Evolutionary conservation across 2,888 invertebrate genomes (phyloP), one percentile per base, ranked within the genome.

Genomic region (Yponomeuta sedellus): DNA sequence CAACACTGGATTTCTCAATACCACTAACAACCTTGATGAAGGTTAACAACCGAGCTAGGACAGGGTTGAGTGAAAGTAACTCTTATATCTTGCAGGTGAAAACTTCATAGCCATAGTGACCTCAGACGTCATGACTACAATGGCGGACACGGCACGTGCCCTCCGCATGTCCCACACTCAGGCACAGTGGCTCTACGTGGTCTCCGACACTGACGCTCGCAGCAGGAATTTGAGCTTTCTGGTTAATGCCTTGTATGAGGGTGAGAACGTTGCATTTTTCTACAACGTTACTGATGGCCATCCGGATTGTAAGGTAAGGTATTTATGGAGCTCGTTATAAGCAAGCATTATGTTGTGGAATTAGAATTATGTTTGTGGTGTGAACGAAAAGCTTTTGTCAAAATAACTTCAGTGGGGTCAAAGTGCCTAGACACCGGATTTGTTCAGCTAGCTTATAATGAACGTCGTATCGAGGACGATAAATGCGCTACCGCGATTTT

Each of bases 101-200:
- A 92, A 92, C 69, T 95, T 94, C 77, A 82, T 95, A 74, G 93
- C 93, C 5, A 92, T 95, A 68, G 93, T 94, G n/a, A 92, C 92
- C 6, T 85, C 91, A 19, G 93, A 94, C 25, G 88, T 93, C 64
- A 92, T 94, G 76, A 90, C 93, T 16, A 92, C 92, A 0, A 91
- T 96, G 70, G 93, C 95, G 75, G 94, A 95, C 75, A 92, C 93
- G 3, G 95, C 95, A 0, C 93, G 94, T 61, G 86, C 92, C 0
- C 81, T 94, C 64, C 85, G 90, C 56, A 92, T 97, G 92, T 93
- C 95, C 0, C 92, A 94, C 74, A 94, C 95, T 0, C 92, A 88
- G 72, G 95, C 94, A 69, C 96, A 97, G 77, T 97, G 97, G 97
- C 79, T 97, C n/a, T 97, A 95, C 77, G 89, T 96, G 56, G 88